Evolutionary conservation across 2,113 vertebrate genomes (phyloP).

Genomic region (Orycteropus afer): DNA sequence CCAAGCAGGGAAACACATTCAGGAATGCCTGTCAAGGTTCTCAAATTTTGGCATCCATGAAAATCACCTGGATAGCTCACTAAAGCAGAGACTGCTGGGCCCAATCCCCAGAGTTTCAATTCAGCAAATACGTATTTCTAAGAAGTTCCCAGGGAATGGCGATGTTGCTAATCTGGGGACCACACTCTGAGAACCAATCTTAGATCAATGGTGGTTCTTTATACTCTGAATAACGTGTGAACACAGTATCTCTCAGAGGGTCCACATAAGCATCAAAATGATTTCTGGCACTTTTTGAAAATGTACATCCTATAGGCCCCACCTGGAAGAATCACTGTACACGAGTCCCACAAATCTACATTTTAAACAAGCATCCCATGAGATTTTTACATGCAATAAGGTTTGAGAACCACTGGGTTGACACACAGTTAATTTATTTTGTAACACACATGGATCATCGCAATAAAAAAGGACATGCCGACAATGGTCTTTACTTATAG

Average conservation of each 20-base stretch:
- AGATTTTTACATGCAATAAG: not conserved
- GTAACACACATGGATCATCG: not conserved
- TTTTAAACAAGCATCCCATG: not conserved
- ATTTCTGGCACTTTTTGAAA: not conserved
- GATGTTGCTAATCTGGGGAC: not conserved
- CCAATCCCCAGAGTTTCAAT: not conserved
- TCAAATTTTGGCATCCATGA: not conserved
- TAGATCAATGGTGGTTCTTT: not conserved
- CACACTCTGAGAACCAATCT: not conserved
- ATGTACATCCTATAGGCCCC: not conserved
- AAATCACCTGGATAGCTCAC: not conserved
- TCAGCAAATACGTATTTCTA: constrained; percentile 38
- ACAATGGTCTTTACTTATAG: not conserved
- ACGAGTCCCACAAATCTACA: not conserved
- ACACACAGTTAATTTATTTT: not conserved
- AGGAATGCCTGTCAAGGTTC: not conserved
- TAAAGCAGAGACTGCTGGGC: not conserved
- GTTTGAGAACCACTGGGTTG: not conserved
- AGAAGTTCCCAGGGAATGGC: not conserved
- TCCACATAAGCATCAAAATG: not conserved
- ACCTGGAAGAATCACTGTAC: not conserved
- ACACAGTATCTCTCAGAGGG: not conserved
- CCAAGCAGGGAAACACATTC: not conserved
- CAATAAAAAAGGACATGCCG: not conserved
- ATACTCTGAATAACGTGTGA: no score